A percentile compares a stretch with the other conserved stretches of the same genome.
These are phyloP conservation scores for Aricia agestis DNA, from an alignment of 1,140 invertebrate genomes.

Conservation along the genomic window DNA sequence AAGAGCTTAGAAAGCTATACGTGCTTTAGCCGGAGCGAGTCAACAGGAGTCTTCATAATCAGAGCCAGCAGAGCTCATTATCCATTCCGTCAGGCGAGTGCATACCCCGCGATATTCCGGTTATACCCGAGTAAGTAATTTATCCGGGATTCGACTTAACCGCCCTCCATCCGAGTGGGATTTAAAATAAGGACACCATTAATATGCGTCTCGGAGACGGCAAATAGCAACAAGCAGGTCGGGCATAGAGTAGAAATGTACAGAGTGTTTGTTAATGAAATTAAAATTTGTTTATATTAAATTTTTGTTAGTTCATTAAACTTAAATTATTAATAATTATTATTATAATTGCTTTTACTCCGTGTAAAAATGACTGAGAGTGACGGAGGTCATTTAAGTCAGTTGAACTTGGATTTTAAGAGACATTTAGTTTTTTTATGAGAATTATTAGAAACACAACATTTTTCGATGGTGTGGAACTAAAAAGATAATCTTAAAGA, in stretches of 20 bases:
- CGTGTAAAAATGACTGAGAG: too few relatives aligned
- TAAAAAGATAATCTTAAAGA: too few relatives aligned
- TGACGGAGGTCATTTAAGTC: too few relatives aligned
- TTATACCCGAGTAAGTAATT: slow-evolving; percentile 48
- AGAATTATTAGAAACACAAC: too few relatives aligned
- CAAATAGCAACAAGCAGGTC: slow-evolving; percentile 48
- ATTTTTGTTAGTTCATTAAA: too few relatives aligned
- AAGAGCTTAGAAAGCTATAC: not conserved
- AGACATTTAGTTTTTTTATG: too few relatives aligned
- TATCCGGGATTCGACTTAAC: slow-evolving; percentile 55
- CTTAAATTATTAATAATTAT: too few relatives aligned
- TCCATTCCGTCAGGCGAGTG: slow-evolving; percentile 32
- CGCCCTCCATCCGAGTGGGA: slow-evolving; percentile 49
- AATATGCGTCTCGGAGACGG: slow-evolving; percentile 52
- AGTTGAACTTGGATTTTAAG: too few relatives aligned
- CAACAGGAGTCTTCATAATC: slow-evolving; percentile 9
- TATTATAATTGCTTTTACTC: too few relatives aligned
- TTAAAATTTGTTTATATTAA: too few relatives aligned
- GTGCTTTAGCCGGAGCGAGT: not conserved
- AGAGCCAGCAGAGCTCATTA: slow-evolving; percentile 24
- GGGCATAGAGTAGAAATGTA: slow-evolving; percentile 20
- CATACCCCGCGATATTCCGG: slow-evolving; percentile 31
- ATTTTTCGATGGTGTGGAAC: too few relatives aligned
- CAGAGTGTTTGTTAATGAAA: slow-evolving; percentile 1
- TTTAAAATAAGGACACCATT: slow-evolving; percentile 62